Percentiles rank a stretch among this genome's conserved stretches.
These are phyloP conservation scores for Nyctalus aviator DNA, from an alignment of 2,797 vertebrate genomes.

Conservation along the genomic window DNA sequence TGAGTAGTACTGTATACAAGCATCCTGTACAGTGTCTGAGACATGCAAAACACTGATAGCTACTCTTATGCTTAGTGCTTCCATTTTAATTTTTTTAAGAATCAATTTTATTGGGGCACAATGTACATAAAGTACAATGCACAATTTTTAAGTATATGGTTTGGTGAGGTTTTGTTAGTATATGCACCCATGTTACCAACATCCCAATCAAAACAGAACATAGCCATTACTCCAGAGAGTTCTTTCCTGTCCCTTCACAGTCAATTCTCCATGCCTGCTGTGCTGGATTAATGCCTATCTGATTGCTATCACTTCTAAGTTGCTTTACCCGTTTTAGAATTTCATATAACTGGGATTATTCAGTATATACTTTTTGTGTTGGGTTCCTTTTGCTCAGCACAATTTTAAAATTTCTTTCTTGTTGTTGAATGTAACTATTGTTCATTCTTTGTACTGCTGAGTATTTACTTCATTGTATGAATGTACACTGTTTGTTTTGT, in stretches of 20 bases:
- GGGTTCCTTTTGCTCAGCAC: background rate
- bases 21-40: background rate
- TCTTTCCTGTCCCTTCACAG: background rate
- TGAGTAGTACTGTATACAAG: background rate
- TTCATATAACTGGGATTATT: constrained; percentile 20
- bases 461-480: background rate
- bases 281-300: background rate
- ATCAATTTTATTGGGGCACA: background rate
- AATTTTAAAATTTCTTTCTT: background rate
- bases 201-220: background rate
- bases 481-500: background rate
- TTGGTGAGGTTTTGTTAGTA: background rate
- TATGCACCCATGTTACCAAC: background rate
- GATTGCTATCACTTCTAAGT: background rate
- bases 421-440: background rate
- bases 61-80: background rate
- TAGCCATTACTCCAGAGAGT: background rate
- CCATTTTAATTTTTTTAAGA: constrained; percentile 39
- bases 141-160: background rate
- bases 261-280: background rate
- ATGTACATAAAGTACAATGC: constrained; percentile 35
- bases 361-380: background rate
- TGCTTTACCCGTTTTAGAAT: background rate
- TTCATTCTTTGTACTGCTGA: background rate
- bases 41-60: background rate